Evolutionary conservation across 1,140 invertebrate genomes (phyloP).

Genomic region (Drosophila oshimai): DNA sequence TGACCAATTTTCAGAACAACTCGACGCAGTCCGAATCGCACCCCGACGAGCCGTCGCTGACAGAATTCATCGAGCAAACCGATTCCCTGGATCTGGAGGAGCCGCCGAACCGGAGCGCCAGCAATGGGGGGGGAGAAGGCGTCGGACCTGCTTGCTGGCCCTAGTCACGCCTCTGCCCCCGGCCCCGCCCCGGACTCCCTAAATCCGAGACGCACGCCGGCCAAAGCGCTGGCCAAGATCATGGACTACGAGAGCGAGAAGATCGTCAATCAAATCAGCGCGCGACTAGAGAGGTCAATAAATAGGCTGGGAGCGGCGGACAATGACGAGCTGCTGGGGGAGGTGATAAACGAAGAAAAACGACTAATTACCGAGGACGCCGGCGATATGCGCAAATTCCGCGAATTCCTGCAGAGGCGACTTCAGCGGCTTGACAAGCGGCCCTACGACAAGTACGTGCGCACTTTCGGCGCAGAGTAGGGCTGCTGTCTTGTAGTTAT

Average conservation of each 20-base stretch:
- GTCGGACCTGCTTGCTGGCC: background rate
- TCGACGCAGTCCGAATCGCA: conserved; percentile 28
- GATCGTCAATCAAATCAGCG: conserved; percentile 33
- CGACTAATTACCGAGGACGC: conserved; percentile 37
- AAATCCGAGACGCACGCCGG: conserved; percentile 29
- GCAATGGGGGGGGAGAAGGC: background rate
- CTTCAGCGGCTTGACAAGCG: conserved; percentile 39
- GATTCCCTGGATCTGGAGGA: background rate
- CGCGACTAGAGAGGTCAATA: conserved; percentile 27
- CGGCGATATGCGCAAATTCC: conserved; percentile 38
- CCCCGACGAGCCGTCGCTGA: conserved; percentile 41
- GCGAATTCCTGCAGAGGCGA: conserved; percentile 43
- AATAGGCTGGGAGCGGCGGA: background rate
- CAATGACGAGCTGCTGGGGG: background rate
- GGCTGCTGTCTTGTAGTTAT: background rate
- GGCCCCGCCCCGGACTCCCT: background rate
- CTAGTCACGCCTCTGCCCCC: background rate
- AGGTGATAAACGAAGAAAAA: conserved; percentile 21
- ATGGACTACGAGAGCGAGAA: conserved; percentile 55
- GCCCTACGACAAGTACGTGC: conserved; percentile 48
- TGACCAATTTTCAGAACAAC: conserved; percentile 70
- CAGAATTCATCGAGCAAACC: conserved; percentile 28
- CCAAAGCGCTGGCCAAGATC: conserved; percentile 51
- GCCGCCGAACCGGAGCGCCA: too few relatives aligned
- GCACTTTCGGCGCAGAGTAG: conserved; percentile 47